phyloP scores from a whole-genome alignment of 2,113 vertebrate genomes.

The Heterocephalus glaber region DNA sequence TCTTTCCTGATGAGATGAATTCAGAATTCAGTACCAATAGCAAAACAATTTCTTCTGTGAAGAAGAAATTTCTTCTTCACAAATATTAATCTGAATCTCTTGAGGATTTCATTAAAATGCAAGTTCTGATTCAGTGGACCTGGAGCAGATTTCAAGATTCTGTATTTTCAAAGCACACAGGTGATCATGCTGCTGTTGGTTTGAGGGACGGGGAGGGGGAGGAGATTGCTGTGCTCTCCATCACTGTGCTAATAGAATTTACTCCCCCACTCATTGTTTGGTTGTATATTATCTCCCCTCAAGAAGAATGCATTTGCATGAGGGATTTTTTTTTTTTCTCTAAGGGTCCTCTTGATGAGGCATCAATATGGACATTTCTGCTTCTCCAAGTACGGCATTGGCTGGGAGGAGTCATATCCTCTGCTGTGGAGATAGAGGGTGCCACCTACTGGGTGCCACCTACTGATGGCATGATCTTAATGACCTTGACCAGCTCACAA shows the following conservation, averaged over 20 bases:
- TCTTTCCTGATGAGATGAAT: slow-evolving; percentile 6
- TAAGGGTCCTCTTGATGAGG: slow-evolving; percentile 10
- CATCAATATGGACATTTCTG: background rate
- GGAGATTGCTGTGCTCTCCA: background rate
- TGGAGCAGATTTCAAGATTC: background rate
- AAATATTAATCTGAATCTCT: slow-evolving; percentile 20
- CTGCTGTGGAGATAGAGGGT: background rate
- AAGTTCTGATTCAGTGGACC: background rate
- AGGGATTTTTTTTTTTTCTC: slow-evolving; percentile 56
- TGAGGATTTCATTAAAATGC: background rate
- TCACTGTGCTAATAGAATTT: background rate
- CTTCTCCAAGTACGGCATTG: background rate
- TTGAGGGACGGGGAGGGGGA: background rate
- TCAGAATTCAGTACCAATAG: background rate
- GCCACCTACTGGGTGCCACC: background rate
- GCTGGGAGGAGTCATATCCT: background rate
- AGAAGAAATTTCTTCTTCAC: no score
- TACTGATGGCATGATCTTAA: background rate
- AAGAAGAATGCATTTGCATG: slow-evolving; percentile 59
- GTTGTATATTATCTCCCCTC: slow-evolving; percentile 49
- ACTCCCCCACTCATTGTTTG: background rate
- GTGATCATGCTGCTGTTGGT: background rate
- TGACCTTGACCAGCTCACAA: background rate
- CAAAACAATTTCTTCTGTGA: slow-evolving; percentile 18
- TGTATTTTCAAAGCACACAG: background rate